Evolutionary conservation across 2,797 vertebrate species (phyloP).

Genomic region (Falco novaeseelandiae): DNA sequence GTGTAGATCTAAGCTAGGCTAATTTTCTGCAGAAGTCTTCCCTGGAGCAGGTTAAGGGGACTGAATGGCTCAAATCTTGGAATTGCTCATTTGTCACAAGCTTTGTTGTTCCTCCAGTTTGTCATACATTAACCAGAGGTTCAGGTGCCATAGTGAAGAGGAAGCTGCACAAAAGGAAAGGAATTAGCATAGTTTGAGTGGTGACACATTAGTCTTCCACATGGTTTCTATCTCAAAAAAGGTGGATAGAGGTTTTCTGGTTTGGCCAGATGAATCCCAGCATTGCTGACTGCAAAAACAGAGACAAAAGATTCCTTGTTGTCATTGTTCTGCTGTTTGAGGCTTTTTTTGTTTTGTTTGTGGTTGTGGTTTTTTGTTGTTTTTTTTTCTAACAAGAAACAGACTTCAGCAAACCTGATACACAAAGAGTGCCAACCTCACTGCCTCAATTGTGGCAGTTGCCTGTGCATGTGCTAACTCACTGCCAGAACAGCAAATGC

Average conservation of each 20-base stretch:
- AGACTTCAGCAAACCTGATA: background rate
- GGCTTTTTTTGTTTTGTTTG: no score
- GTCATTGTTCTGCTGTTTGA: background rate
- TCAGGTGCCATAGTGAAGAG: background rate
- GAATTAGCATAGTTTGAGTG: background rate
- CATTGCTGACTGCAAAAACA: background rate
- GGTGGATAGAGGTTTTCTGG: background rate
- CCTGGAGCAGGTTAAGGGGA: background rate
- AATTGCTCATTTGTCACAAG: background rate
- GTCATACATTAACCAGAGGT: accelerated
- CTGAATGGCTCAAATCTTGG: background rate
- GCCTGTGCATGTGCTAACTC: background rate
- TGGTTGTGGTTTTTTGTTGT: background rate
- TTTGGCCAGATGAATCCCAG: background rate
- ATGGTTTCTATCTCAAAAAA: background rate
- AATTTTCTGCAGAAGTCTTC: background rate
- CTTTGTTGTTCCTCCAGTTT: background rate
- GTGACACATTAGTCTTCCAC: background rate
- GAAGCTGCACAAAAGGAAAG: background rate
- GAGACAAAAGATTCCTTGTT: background rate
- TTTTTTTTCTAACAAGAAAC: background rate
- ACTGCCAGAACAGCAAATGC: background rate
- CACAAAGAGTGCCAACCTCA: background rate
- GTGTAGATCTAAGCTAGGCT: background rate
- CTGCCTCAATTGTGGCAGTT: background rate